Conservation (phyloP, 2,888 invertebrate species). For the Tridacna crocea region DNA sequence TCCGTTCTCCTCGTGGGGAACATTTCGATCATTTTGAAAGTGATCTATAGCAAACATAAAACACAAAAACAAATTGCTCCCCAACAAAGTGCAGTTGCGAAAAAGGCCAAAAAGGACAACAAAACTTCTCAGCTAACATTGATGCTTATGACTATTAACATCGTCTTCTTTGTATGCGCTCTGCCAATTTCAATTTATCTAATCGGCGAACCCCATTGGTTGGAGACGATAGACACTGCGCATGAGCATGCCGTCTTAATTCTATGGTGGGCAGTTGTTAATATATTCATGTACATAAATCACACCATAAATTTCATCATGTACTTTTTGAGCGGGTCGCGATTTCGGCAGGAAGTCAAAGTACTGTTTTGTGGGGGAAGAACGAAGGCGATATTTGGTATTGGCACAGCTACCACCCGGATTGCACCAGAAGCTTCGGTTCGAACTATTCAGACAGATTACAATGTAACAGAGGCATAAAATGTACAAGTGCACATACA, state of each 20-base stretch:
- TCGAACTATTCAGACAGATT: constrained; percentile 12
- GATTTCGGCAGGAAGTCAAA: constrained; percentile 70
- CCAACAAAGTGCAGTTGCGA: neutral
- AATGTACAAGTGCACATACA: neutral
- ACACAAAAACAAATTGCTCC: constrained; percentile 32
- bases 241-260: constrained; percentile 33
- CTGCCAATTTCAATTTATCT: constrained; percentile 69
- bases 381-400: constrained; percentile 27
- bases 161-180: constrained; percentile 69
- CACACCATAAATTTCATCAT: constrained; percentile 72
- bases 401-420: neutral
- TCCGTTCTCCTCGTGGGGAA: constrained; percentile 70
- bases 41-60: constrained; percentile 54
- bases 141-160: constrained; percentile 67
- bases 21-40: constrained; percentile 67
- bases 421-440: neutral
- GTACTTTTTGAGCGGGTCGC: constrained; percentile 74
- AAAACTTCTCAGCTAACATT: constrained; percentile 68
- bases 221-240: constrained; percentile 10
- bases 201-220: constrained; percentile 63
- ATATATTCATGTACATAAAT: constrained; percentile 72
- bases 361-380: constrained; percentile 56
- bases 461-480: neutral
- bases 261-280: constrained; percentile 67
- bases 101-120: constrained; percentile 1